Percentiles rank a stretch among this genome's conserved stretches.
phyloP scores from a whole-genome alignment of 2,797 vertebrate genomes.

The Halcyon chelicuti region DNA sequence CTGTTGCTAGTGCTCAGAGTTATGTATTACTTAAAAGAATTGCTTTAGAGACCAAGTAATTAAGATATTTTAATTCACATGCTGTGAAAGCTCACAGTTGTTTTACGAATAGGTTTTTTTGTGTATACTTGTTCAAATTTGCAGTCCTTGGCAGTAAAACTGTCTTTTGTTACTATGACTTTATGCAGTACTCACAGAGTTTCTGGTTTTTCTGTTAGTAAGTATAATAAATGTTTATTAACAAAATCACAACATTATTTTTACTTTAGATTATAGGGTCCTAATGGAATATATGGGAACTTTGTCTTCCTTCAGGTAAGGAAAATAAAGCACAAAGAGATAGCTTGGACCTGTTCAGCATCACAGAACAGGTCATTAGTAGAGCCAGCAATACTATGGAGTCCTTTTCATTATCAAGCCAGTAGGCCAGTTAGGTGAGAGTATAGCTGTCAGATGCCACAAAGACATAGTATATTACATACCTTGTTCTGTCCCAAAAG shows the following conservation, averaged over 20 bases:
- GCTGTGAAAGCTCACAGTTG: background rate
- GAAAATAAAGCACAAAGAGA: background rate
- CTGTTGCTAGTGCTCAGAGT: background rate
- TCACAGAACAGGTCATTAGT: background rate
- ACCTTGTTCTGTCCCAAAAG: background rate
- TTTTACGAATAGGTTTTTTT: background rate
- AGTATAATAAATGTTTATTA: background rate
- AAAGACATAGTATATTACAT: rapidly evolving
- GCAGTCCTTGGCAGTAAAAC: background rate
- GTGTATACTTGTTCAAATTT: background rate
- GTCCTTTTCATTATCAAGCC: background rate
- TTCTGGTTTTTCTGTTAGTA: background rate
- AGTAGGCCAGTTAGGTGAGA: background rate
- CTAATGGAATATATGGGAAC: rapidly evolving
- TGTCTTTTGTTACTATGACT: background rate
- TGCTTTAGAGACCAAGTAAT: background rate
- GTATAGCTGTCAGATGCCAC: background rate
- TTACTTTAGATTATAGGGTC: background rate
- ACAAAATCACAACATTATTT: background rate
- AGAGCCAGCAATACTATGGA: rapidly evolving
- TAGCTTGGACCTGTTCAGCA: background rate
- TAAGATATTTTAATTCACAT: background rate
- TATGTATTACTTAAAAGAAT: background rate
- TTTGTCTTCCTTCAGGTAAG: background rate
- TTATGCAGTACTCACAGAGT: background rate